Percentiles rank a stretch among this genome's conserved stretches.
phyloP scores from a whole-genome alignment of 2,113 vertebrate species.

The Melierax canorus region DNA sequence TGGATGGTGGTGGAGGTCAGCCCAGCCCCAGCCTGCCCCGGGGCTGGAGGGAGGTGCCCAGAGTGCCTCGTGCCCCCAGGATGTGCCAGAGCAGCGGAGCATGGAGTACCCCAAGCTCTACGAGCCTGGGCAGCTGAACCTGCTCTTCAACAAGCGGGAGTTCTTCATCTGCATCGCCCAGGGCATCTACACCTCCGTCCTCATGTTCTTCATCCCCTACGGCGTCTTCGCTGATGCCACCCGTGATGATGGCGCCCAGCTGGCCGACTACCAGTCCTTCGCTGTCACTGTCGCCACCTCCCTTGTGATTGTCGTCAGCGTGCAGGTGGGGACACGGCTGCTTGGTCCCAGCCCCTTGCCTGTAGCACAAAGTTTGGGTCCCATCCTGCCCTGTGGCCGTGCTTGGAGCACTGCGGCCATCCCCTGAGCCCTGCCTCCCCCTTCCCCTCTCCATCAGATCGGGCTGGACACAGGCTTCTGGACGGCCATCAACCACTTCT shows the following conservation, averaged over 20 bases:
- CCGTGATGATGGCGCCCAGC: constrained; percentile 81
- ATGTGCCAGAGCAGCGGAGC: constrained; percentile 90
- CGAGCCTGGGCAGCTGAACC: constrained; percentile 92
- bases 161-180: constrained; percentile 97
- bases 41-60: background rate
- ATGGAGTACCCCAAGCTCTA: constrained; percentile 94
- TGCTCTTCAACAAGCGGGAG: constrained; percentile 96
- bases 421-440: background rate
- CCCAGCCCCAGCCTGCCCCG: background rate
- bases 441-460: constrained; percentile 71
- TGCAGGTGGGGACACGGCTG: constrained; percentile 75
- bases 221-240: constrained; percentile 81
- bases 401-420: fast-evolving
- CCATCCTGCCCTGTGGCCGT: fast-evolving
- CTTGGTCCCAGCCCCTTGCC: fast-evolving
- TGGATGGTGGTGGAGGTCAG: background rate
- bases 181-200: constrained; percentile 92
- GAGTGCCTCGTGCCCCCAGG: constrained; percentile 60
- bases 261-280: constrained; percentile 93
- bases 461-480: constrained; percentile 92
- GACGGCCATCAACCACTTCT: constrained; percentile 95
- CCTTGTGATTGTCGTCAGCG: constrained; percentile 90
- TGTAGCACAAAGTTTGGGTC: too few relatives aligned
- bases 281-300: constrained; percentile 92
- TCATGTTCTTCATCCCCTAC: constrained; percentile 92